Evolutionary conservation across 1,140 invertebrate genomes (phyloP).

Genomic region (Scaptodrosophila lebanonensis): DNA sequence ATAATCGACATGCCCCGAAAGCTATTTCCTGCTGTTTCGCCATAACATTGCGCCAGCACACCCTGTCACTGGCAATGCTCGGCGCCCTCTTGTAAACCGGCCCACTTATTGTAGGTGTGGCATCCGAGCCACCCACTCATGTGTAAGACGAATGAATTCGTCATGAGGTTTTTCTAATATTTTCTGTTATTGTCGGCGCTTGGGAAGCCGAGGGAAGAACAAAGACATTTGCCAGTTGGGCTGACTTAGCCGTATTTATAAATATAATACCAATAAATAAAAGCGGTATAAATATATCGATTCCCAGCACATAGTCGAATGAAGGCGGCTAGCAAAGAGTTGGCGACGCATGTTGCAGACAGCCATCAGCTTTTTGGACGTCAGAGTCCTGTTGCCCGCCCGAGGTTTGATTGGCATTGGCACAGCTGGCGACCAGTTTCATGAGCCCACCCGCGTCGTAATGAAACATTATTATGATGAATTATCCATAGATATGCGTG

Average conservation of each 20-base stretch:
- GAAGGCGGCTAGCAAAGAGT: too few species aligned
- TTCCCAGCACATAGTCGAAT: constrained; percentile 23
- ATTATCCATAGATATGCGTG: too few species aligned
- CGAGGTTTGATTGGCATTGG: constrained; percentile 58
- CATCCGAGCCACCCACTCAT: constrained; percentile 51
- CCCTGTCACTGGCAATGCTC: too few species aligned
- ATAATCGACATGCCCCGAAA: too few species aligned
- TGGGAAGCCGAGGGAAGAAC: constrained; percentile 29
- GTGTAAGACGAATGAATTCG: constrained; percentile 62
- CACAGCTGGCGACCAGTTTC: constrained; percentile 32
- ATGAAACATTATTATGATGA: background rate
- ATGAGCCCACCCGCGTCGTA: constrained; percentile 10
- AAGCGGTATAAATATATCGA: constrained; percentile 51
- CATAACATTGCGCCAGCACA: too few species aligned
- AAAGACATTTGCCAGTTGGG: constrained; percentile 42
- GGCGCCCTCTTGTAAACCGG: too few species aligned
- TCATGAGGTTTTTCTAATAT: constrained; percentile 50
- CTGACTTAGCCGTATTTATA: constrained; percentile 37
- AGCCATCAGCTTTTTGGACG: constrained; percentile 9
- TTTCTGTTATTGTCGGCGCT: constrained; percentile 48
- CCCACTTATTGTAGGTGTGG: too few species aligned
- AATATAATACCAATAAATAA: constrained; percentile 62
- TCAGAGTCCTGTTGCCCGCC: constrained; percentile 37
- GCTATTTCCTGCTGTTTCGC: too few species aligned
- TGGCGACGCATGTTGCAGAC: too few species aligned